These are phyloP conservation scores for Mimas tiliae DNA, from an alignment of 2,888 invertebrate species.

Conservation along the genomic window DNA sequence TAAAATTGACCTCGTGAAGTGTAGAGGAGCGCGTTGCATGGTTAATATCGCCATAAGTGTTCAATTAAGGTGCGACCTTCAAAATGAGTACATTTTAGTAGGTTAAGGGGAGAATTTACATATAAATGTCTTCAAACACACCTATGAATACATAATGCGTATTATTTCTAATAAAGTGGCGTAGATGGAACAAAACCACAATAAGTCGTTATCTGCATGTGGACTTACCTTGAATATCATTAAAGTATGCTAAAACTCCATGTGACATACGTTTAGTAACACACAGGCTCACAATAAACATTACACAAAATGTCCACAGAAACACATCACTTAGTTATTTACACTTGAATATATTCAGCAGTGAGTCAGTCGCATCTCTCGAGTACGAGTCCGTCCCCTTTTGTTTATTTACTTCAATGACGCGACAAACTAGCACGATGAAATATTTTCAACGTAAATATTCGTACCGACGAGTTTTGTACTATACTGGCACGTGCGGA, in stretches of 20 bases:
- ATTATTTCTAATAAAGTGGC: neutral
- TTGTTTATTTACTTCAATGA: constrained; percentile 68
- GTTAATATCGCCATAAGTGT: constrained; percentile 5
- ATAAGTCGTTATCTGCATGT: constrained; percentile 8
- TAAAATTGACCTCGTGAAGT: constrained; percentile 52
- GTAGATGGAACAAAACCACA: constrained; percentile 3
- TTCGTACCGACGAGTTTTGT: constrained; percentile 25
- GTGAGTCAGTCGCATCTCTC: constrained; percentile 51
- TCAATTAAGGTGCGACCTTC: constrained; percentile 17
- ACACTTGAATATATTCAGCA: constrained; percentile 33
- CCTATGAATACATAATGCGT: constrained; percentile 8
- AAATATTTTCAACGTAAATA: constrained; percentile 26
- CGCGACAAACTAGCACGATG: constrained; percentile 40
- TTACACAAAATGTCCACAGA: constrained; percentile 29
- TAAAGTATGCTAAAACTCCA: constrained; percentile 21
- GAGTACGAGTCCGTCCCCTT: constrained; percentile 42
- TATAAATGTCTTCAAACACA: neutral
- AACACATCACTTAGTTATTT: constrained; percentile 45
- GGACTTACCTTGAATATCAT: constrained; percentile 28
- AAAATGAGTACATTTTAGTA: constrained; percentile 9
- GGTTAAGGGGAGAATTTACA: constrained; percentile 9
- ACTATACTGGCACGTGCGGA: constrained; percentile 58
- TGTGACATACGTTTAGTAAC: constrained; percentile 27
- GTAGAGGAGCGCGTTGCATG: constrained; percentile 36
- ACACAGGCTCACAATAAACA: constrained; percentile 28